Evolutionary conservation across 2,888 invertebrate species (phyloP).

Genomic region (Gari tellinella): DNA sequence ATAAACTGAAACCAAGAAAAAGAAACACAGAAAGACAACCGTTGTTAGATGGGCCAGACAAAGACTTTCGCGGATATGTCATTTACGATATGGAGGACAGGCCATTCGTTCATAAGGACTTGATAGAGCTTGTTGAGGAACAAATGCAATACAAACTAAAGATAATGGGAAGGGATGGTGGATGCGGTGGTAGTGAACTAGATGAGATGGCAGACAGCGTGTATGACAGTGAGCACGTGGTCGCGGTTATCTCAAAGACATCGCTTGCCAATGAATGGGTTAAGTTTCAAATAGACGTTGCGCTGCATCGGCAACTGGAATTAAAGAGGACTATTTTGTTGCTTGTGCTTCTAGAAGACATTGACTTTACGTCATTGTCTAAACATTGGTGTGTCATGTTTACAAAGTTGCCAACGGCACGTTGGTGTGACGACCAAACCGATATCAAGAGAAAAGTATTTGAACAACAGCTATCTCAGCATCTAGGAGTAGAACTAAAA

Average conservation of each 20-base stretch:
- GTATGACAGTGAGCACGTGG: constrained; percentile 18
- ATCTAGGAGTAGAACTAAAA: no score
- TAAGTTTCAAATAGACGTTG: constrained; percentile 37
- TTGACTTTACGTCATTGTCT: constrained; percentile 25
- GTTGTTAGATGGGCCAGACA: constrained; percentile 3
- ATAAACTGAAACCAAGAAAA: constrained; percentile 4
- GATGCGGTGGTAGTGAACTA: constrained; percentile 11
- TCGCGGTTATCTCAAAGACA: constrained; percentile 35
- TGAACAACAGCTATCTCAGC: no score
- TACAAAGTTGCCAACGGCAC: constrained; percentile 33
- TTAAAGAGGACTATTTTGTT: constrained; percentile 2
- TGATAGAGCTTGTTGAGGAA: constrained; percentile 23
- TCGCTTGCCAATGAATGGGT: constrained; percentile 33
- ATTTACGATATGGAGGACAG: constrained; percentile 25
- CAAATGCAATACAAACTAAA: constrained; percentile 24
- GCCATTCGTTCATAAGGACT: constrained; percentile 11
- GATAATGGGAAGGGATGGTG: constrained; percentile 32
- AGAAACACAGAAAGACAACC: constrained; percentile 13
- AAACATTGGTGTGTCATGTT: constrained; percentile 47
- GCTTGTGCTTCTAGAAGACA: constrained; percentile 30
- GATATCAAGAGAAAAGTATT: no score
- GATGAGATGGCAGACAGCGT: constrained; percentile 31
- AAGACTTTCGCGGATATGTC: constrained; percentile 27
- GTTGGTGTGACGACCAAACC: constrained; percentile 13
- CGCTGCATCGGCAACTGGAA: constrained; percentile 16